Base-by-base conservation (phyloP, 2,797 vertebrate genomes). In the Myripristis jacobus region DNA sequence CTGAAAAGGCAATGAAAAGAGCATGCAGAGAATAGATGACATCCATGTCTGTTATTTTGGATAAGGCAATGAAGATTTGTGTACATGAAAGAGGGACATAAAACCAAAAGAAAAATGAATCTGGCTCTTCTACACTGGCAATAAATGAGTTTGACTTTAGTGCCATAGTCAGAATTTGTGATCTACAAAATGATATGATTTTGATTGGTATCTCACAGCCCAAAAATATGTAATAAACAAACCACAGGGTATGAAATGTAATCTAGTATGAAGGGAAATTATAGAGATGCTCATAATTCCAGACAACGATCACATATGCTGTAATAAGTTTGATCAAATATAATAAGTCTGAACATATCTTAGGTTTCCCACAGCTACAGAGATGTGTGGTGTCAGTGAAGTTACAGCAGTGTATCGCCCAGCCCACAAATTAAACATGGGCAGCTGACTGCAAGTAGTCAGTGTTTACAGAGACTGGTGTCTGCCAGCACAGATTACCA, bases 361-460 rank as follows among this genome's bases (percentile, higher is more conserved):
- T 16, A 24, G 16, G 61, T 6, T 36, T 58, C 12, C 25, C 53
- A 66, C 51, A 55, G 38, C n/a, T 21, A n/a, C 27, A 38, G 60
- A 29, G 18, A 18, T 70, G 50, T 34, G 16, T 46, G 43, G 10
- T 73, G 64, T 58, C 53, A 59, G 51, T 83, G 16, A 72, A 70
- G 60, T 63, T 12, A 25, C 21, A 73, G 16, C 9, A 31, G 21
- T 19, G 11, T 16, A 10, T n/a, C 7, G 38, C 48, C 80, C 74
- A 66, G 64, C 90, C 90, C 80, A 84, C 76, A 87, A 90, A 70
- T 58, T 67, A 91, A 92, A 92, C 84, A 92, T 1, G 15, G 38
- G 38, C 77, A 85, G 75, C 29, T 81, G 66, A 86, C 47, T 6
- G 3, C 57, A 68, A 46, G 19, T 24, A 31, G 22, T 10, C 19